A percentile compares a stretch with the other conserved stretches of the same genome.
Evolutionary conservation across 23 tunicate genomes (phyloP).

Genomic region (Trididemnum clinides): DNA sequence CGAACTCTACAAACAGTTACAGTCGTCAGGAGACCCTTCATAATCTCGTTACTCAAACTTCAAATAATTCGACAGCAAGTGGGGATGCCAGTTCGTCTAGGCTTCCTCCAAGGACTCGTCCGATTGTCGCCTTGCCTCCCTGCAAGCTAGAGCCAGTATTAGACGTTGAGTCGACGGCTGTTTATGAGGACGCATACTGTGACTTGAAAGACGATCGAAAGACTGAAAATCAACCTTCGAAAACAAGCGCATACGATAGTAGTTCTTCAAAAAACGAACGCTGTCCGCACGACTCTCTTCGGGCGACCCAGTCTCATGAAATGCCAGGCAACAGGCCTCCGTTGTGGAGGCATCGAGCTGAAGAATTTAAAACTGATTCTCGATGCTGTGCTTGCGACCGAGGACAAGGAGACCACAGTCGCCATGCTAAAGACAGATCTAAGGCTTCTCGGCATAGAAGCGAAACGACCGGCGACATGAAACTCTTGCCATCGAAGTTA

Average conservation of each 20-base stretch:
- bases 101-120: conserved; percentile 81
- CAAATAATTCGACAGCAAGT: background rate
- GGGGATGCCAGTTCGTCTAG: conserved; percentile 34
- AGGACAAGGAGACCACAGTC: background rate
- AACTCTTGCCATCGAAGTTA: conserved; percentile 51
- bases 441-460: conserved; percentile 21
- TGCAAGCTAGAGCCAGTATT: conserved; percentile 51
- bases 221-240: background rate
- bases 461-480: background rate
- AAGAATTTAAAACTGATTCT: background rate
- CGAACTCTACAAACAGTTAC: conserved; percentile 72
- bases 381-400: background rate
- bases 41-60: background rate
- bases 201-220: background rate
- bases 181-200: conserved; percentile 36
- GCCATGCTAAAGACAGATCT: background rate
- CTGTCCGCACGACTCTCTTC: background rate
- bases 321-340: conserved; percentile 76
- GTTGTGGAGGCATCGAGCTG: conserved; percentile 61
- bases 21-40: conserved; percentile 66
- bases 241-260: background rate
- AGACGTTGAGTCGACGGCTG: conserved; percentile 11
- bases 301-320: conserved; percentile 45
- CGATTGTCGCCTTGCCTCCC: conserved; percentile 74
- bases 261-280: background rate